Percentiles rank a stretch among this genome's conserved stretches.
Evolutionary conservation across 2,888 invertebrate genomes (phyloP).

Genomic region (Himalopsyche anomala): DNA sequence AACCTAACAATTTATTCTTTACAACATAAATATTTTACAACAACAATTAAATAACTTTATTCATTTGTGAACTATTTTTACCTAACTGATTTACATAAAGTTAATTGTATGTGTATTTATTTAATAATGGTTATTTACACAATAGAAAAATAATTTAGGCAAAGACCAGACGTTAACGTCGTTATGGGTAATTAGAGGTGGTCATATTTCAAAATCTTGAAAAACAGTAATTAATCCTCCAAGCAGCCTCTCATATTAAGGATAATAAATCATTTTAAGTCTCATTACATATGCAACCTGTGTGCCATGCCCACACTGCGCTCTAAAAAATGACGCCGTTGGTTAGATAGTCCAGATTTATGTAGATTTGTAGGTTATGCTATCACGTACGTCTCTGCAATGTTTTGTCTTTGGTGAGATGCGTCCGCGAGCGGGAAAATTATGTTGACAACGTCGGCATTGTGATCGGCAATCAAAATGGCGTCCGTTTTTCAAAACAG

Average conservation of each 20-base stretch:
- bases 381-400: background rate
- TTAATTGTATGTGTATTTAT: too few relatives aligned
- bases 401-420: background rate
- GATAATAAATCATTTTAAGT: conserved; percentile 8
- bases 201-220: too few relatives aligned
- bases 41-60: too few relatives aligned
- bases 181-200: too few relatives aligned
- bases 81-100: too few relatives aligned
- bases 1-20: too few relatives aligned
- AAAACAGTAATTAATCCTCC: background rate
- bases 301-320: background rate
- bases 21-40: too few relatives aligned
- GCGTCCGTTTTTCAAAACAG: background rate
- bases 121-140: too few relatives aligned
- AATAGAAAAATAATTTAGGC: too few relatives aligned
- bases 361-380: background rate
- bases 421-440: background rate
- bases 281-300: background rate
- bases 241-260: background rate
- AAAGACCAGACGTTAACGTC: too few relatives aligned
- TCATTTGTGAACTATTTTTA: too few relatives aligned
- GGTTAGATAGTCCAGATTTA: background rate
- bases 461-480: background rate
- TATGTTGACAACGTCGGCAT: background rate
- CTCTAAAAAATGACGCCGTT: background rate